Evolutionary conservation across 2,797 vertebrate genomes (phyloP).

Genomic region (Margarornis squamiger): DNA sequence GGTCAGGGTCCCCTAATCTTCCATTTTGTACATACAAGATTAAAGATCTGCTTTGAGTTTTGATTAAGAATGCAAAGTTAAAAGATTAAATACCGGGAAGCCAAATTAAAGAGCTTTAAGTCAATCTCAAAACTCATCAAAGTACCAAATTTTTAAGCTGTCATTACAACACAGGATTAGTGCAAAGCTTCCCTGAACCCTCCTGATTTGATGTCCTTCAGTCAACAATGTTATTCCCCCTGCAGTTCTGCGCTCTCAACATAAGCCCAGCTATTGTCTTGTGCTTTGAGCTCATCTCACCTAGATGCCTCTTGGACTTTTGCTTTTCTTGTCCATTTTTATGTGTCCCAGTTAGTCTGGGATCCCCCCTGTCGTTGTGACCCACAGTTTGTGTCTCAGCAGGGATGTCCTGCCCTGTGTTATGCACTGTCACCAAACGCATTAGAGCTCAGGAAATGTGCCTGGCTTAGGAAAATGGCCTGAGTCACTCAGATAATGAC

Average conservation of each 20-base stretch:
- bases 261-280: slow-evolving; percentile 61
- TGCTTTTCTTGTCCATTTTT: background rate
- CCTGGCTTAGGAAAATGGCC: background rate
- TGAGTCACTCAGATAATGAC: background rate
- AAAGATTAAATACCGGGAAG: slow-evolving; percentile 90
- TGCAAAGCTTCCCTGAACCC: slow-evolving; percentile 77
- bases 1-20: slow-evolving; percentile 85
- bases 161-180: slow-evolving; percentile 88
- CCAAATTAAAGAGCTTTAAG: slow-evolving; percentile 94
- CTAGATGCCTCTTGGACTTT: background rate
- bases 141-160: slow-evolving; percentile 85
- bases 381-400: background rate
- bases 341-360: background rate
- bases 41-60: slow-evolving; percentile 88
- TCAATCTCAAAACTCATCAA: slow-evolving; percentile 94
- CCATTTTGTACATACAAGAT: slow-evolving; percentile 83
- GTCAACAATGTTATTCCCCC: slow-evolving; percentile 36
- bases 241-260: slow-evolving; percentile 9
- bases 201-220: slow-evolving; percentile 70
- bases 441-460: slow-evolving; percentile 7
- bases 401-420: background rate
- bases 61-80: slow-evolving; percentile 94
- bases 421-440: slow-evolving; percentile 24
- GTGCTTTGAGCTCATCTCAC: slow-evolving; percentile 52
- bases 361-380: background rate